Percentiles rank a stretch among this genome's conserved stretches.
Conservation (phyloP, 2,113 vertebrate genomes). For the Tringa solitaria region DNA sequence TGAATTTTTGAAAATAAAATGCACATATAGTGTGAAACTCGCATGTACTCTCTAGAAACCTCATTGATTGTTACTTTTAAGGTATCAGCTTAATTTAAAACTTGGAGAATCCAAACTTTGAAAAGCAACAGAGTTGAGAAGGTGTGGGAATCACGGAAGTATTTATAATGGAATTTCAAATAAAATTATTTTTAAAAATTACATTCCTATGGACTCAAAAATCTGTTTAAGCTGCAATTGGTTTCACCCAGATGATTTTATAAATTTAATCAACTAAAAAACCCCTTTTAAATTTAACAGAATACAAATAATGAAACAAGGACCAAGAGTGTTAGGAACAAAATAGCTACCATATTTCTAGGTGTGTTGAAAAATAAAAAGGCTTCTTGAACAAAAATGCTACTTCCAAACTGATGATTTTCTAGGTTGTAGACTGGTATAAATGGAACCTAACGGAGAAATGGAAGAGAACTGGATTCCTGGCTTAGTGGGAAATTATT, state of each 20-base stretch:
- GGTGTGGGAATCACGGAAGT: not conserved
- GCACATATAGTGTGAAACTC: fast-evolving
- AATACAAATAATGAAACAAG: not conserved
- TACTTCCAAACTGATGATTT: not conserved
- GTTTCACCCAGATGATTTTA: not conserved
- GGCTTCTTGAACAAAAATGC: not conserved
- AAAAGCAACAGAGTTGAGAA: not conserved
- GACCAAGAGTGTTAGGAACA: not conserved
- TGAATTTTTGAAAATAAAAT: not conserved
- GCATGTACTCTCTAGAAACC: not conserved
- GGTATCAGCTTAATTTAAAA: not conserved
- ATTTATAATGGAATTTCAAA: not conserved
- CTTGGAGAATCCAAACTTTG: not conserved
- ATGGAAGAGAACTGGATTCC: not conserved
- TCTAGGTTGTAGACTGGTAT: not conserved
- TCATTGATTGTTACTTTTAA: not conserved
- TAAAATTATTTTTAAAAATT: not conserved
- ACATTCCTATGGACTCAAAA: not conserved
- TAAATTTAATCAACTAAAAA: not conserved
- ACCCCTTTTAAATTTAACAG: not conserved
- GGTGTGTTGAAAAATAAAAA: not conserved
- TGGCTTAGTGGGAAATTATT: not conserved
- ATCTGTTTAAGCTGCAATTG: not conserved
- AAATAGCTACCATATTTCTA: not conserved
- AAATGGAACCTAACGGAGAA: not conserved